Evolutionary conservation across 2,888 invertebrate species (phyloP).

Genomic region (Ornithoptera alexandrae): DNA sequence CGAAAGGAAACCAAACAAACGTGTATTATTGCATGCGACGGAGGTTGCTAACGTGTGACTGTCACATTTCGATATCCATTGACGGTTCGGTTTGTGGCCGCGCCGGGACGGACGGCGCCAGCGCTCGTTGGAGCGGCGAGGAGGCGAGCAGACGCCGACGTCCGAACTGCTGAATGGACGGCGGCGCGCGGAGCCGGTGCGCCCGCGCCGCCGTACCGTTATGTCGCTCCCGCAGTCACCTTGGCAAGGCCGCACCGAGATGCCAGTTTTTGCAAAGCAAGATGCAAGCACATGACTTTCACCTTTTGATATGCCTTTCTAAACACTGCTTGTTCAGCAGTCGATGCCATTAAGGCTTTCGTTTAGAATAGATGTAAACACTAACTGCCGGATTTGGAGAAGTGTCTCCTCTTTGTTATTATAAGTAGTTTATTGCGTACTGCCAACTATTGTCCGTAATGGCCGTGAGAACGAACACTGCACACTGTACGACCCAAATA

Average conservation of each 20-base stretch:
- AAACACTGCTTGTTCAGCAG: conserved; percentile 53
- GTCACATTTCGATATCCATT: conserved; percentile 36
- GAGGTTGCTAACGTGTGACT: conserved; percentile 39
- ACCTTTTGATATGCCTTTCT: conserved; percentile 76
- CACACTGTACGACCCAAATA: too few relatives aligned
- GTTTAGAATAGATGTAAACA: conserved; percentile 21
- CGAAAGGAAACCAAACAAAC: conserved; percentile 69
- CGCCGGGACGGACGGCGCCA: conserved; percentile 32
- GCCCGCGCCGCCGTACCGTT: conserved; percentile 60
- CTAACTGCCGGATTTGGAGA: background rate
- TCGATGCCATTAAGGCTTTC: conserved; percentile 19
- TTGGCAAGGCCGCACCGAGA: conserved; percentile 77
- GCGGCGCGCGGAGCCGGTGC: conserved; percentile 51
- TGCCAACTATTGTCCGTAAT: conserved; percentile 16
- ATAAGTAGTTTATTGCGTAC: conserved; percentile 7
- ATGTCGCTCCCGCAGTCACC: conserved; percentile 77
- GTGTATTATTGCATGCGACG: conserved; percentile 51
- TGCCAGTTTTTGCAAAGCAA: conserved; percentile 75
- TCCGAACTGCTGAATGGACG: conserved; percentile 41
- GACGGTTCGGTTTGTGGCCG: conserved; percentile 41
- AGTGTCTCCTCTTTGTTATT: conserved; percentile 8
- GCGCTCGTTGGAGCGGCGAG: conserved; percentile 46
- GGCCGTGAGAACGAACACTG: conserved; percentile 24
- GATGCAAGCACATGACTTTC: conserved; percentile 76
- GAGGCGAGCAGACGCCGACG: conserved; percentile 40